A percentile compares a stretch with the other conserved stretches of the same genome.
Conservation (phyloP, 2,113 vertebrate species). For the Lathamus discolor region DNA sequence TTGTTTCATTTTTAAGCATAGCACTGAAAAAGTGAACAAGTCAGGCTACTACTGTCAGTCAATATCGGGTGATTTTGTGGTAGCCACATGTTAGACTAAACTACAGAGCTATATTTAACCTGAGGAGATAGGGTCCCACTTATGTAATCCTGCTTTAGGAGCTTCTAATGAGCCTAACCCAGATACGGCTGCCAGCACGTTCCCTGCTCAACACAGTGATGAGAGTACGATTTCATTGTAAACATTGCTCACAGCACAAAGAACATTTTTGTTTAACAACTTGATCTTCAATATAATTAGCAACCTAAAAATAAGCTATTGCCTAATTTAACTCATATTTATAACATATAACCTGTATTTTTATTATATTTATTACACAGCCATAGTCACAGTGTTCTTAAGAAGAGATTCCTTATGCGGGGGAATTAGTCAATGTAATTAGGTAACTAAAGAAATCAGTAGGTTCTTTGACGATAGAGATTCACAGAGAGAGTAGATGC, state of each 20-base stretch:
- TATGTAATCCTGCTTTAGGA: conserved; percentile 50
- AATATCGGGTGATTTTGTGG: not conserved
- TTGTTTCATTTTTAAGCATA: not conserved
- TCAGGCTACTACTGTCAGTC: not conserved
- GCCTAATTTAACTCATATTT: not conserved
- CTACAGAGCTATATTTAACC: conserved; percentile 45
- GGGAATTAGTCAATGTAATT: not conserved
- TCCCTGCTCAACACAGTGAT: not conserved
- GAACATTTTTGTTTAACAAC: not conserved
- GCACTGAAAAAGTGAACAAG: not conserved
- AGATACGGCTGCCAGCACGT: conserved; percentile 24
- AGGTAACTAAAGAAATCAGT: not conserved
- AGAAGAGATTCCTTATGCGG: not conserved
- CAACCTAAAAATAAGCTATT: not conserved
- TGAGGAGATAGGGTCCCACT: conserved; percentile 11
- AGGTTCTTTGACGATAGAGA: not conserved
- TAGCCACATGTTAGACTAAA: not conserved
- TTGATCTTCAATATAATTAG: not conserved
- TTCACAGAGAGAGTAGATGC: not conserved
- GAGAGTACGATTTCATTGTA: not conserved
- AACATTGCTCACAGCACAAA: not conserved
- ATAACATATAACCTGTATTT: not conserved
- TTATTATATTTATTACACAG: not conserved
- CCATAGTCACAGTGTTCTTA: not conserved
- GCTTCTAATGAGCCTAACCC: conserved; percentile 47